Evolutionary conservation across 1,140 invertebrate genomes (phyloP), one percentile per base, ranked within the genome.

Genomic region (Zaprionus camerounensis): DNA sequence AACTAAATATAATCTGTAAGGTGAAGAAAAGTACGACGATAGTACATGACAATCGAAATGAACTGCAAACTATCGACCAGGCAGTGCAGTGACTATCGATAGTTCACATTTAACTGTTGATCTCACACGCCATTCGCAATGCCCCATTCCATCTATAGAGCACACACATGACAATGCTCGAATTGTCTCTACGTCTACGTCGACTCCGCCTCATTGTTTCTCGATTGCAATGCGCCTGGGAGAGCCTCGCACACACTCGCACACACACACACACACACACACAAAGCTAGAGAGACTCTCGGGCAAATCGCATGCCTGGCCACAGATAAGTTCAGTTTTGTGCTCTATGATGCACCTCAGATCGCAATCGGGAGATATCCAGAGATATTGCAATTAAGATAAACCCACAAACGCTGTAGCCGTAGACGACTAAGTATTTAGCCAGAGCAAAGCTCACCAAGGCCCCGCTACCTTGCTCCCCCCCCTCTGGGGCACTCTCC

Each of bases 321-420:
- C 49, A 62, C 51, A 83, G 59, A 82, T 83, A 82, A 77, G 74
- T 82, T 83, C 77, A 78, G 65, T 75, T 46, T 77, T 80, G 77
- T 84, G 76, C 71, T 71, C 66, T 76, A 78, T 78, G 78, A 80
- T 81, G 82, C 78, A 81, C 73, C 74, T 53, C 38, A 80, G 83
- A 87, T 87, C 83, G 84, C 71, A 63, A 87, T 88, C 84, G 65
- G 22, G 28, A 81, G 84, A 88, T 87, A 82, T 81, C 56, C 73
- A 71, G 55, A 75, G 84, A 87, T 87, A 88, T 81, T 88, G 84
- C 84, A 87, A 87, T 87, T 87, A 87, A 87, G 84, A 87, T 87
- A 87, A 88, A 82, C 49, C 58, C 51, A 51, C 73, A 76, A 76
- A 74, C 70, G 81, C 38, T 17, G 41, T 46, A 46, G 41, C 36